phyloP scores from a whole-genome alignment of 2,888 invertebrate genomes.

The Aleiodes leptofemur region DNA sequence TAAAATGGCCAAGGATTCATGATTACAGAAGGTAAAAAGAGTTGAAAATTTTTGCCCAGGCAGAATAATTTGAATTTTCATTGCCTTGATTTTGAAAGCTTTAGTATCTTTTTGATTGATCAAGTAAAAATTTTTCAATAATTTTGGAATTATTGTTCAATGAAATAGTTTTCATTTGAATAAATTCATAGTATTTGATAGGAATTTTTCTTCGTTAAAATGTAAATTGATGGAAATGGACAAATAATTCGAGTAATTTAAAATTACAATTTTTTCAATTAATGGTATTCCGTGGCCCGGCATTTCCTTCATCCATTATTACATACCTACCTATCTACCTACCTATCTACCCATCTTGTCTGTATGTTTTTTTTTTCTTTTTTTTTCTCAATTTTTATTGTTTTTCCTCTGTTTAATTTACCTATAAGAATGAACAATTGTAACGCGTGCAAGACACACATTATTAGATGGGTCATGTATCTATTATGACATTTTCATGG shows the following conservation, averaged over 20 bases:
- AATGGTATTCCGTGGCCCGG: constrained; percentile 43
- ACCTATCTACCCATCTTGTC: constrained; percentile 54
- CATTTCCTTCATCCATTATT: constrained; percentile 52
- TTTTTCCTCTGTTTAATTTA: constrained; percentile 46
- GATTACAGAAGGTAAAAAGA: neutral
- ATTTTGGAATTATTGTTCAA: neutral
- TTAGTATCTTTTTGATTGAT: too few relatives aligned
- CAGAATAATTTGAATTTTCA: neutral
- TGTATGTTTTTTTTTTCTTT: constrained; percentile 21
- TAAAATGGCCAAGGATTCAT: neutral
- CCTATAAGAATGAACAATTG: constrained; percentile 55
- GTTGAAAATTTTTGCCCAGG: neutral
- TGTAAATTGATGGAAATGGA: neutral
- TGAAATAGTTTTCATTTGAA: neutral
- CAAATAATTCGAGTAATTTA: neutral
- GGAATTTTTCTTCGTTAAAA: neutral
- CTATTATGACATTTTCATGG: constrained; percentile 38
- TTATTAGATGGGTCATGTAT: constrained; percentile 30
- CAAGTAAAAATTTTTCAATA: too few relatives aligned
- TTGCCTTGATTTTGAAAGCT: too few relatives aligned
- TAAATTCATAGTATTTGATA: neutral
- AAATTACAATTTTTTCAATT: neutral
- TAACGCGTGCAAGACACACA: constrained; percentile 43
- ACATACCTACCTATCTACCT: constrained; percentile 59
- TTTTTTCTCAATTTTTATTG: neutral